Evolutionary conservation across 2,797 vertebrate species (phyloP), one percentile per base, ranked within the genome.

Genomic region (Chromobotia macracanthus): DNA sequence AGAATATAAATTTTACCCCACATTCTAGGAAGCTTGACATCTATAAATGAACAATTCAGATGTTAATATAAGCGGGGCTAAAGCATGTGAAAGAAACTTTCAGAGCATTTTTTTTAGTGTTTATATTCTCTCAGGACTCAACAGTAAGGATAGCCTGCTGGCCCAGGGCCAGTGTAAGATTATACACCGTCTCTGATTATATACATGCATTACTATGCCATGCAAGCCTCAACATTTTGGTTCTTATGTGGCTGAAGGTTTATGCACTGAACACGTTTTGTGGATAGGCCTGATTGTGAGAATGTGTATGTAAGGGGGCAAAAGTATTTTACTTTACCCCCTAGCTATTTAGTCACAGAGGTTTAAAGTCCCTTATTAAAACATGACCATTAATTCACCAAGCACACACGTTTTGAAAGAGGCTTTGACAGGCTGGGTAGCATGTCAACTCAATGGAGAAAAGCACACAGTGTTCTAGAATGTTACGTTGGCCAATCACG

Each of bases 381-480:
- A 84, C 89, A 88, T 88, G 82, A 87, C 80, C 84, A 78, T 84
- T 83, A 85, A 87, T 89, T 89, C 85, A 91, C 83, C 83, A 82
- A 86, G 83, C 86, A 83, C 87, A 86, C 84, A 87, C 80, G 83
- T 85, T 89, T 80, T 86, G 83, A 89, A 83, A 91, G 89, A 92
- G 87, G 84, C 87, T 89, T 92, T 93, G 92, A 88, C 80, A 86
- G 84, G 85, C 70, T 83, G 84, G 86, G 88, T 90, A 90, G 89
- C 89, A 89, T 90, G 90, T 90, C 89, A 90, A 89, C 81, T 67
- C 21, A 56, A 10, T 82, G 83, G 86, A 90, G 87, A 91, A 87
- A 84, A 89, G 89, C 77, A 50, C 75, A 23, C 65, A 87, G 80
- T 84, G 82, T 81, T 72, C 74, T 65, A 76, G 87, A 90, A 90